Evolutionary conservation across 2,888 invertebrate genomes (phyloP).

Genomic region (Rhagophthalmus giganteus): DNA sequence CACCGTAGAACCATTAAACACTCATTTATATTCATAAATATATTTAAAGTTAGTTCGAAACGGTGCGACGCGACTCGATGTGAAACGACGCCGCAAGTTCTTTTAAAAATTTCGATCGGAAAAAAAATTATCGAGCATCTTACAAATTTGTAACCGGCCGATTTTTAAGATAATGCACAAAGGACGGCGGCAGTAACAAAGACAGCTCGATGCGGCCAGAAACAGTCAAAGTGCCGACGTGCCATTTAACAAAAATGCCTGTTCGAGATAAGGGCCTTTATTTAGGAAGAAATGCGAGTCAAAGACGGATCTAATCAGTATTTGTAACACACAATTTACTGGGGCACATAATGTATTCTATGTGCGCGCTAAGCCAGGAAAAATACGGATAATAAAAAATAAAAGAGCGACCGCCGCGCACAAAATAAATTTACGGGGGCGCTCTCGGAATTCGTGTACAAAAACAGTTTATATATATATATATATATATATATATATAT

Average conservation of each 20-base stretch:
- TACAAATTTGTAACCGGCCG: neutral
- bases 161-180: neutral
- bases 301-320: slow-evolving; percentile 28
- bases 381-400: slow-evolving; percentile 40
- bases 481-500: too few species aligned
- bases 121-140: too few species aligned
- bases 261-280: slow-evolving; percentile 12
- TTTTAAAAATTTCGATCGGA: neutral
- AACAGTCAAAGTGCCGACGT: slow-evolving; percentile 9
- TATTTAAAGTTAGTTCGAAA: too few species aligned
- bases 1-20: too few species aligned
- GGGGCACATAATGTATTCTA: slow-evolving; percentile 37
- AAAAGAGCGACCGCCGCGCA: slow-evolving; percentile 30
- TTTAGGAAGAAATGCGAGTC: slow-evolving; percentile 4
- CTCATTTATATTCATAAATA: too few species aligned
- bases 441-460: slow-evolving; percentile 40
- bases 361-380: slow-evolving; percentile 37
- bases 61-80: neutral
- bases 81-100: neutral
- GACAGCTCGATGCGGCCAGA: neutral
- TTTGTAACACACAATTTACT: slow-evolving; percentile 37
- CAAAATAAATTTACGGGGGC: slow-evolving; percentile 40
- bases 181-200: neutral
- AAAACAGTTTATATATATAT: slow-evolving; percentile 38
- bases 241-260: slow-evolving; percentile 17